phyloP scores from a whole-genome alignment of 2,888 invertebrate species.

The Pelosia muscerda region DNA sequence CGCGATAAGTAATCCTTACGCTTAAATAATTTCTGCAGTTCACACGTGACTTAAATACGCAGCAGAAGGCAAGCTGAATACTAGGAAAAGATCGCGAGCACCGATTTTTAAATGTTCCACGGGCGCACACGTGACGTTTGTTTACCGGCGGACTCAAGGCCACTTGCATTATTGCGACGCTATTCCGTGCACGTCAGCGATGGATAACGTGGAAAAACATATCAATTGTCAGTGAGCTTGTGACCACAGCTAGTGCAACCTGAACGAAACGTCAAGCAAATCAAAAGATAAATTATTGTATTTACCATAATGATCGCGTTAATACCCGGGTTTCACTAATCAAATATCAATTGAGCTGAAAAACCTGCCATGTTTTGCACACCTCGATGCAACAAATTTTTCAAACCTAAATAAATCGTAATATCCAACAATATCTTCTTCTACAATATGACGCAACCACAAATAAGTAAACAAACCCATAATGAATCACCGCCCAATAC shows the following conservation, averaged over 20 bases:
- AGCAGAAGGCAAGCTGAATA: constrained; percentile 50
- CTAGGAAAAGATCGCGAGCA: constrained; percentile 56
- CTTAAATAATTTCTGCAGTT: constrained; percentile 23
- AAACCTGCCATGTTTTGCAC: constrained; percentile 19
- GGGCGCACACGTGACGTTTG: constrained; percentile 77
- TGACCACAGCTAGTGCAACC: no score
- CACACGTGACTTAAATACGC: constrained; percentile 47
- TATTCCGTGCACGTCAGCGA: constrained; percentile 68
- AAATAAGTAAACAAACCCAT: constrained; percentile 54
- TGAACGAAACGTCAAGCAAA: no score
- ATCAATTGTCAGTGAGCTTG: no score
- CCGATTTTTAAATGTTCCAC: constrained; percentile 58
- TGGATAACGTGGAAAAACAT: constrained; percentile 54
- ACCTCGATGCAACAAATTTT: constrained; percentile 16
- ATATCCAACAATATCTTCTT: constrained; percentile 22
- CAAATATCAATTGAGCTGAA: constrained; percentile 35
- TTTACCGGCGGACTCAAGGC: constrained; percentile 79
- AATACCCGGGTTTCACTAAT: no score
- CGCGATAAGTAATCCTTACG: constrained; percentile 43
- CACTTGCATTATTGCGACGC: constrained; percentile 78
- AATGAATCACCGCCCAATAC: constrained; percentile 50
- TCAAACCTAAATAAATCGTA: constrained; percentile 22
- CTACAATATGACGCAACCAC: constrained; percentile 29
- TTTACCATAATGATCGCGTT: no score
- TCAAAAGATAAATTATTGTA: no score